These are phyloP conservation scores for Anolis sagrei DNA, from an alignment of 2,113 vertebrate genomes.

Conservation along the genomic window DNA sequence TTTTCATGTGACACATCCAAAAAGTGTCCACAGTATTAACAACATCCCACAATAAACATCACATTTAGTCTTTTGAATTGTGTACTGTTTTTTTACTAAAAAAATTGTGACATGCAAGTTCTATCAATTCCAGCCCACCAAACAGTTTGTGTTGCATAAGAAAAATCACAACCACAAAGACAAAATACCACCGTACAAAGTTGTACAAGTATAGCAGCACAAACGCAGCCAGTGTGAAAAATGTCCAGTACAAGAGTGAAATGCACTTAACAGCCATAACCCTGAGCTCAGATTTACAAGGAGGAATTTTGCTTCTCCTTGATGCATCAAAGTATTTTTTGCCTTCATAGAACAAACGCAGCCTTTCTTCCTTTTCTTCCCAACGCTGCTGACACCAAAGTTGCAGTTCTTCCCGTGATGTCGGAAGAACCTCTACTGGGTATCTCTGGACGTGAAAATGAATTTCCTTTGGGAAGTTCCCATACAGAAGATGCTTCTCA, in stretches of 20 bases:
- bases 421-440: constrained; percentile 81
- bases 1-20: constrained; percentile 29
- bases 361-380: constrained; percentile 91
- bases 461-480: constrained; percentile 92
- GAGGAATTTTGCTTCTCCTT: constrained; percentile 78
- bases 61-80: constrained; percentile 65
- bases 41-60: background rate
- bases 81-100: constrained; percentile 72
- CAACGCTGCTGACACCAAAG: constrained; percentile 92
- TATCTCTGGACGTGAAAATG: constrained; percentile 93
- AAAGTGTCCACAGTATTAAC: constrained; percentile 29
- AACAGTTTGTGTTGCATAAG: constrained; percentile 84
- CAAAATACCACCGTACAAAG: constrained; percentile 82
- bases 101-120: constrained; percentile 87
- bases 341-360: constrained; percentile 86
- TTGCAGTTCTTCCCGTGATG: constrained; percentile 81
- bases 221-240: constrained; percentile 80
- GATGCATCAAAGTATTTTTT: constrained; percentile 78
- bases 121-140: constrained; percentile 92
- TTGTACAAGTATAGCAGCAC: constrained; percentile 82
- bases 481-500: constrained; percentile 89
- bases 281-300: constrained; percentile 92
- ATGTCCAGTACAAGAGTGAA: constrained; percentile 91
- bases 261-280: constrained; percentile 85
- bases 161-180: constrained; percentile 79